Percentiles rank a stretch among this genome's conserved stretches.
These are phyloP conservation scores for Sinocyclocheilus maitianheensis DNA, from an alignment of 2,113 vertebrate species.

Conservation along the genomic window DNA sequence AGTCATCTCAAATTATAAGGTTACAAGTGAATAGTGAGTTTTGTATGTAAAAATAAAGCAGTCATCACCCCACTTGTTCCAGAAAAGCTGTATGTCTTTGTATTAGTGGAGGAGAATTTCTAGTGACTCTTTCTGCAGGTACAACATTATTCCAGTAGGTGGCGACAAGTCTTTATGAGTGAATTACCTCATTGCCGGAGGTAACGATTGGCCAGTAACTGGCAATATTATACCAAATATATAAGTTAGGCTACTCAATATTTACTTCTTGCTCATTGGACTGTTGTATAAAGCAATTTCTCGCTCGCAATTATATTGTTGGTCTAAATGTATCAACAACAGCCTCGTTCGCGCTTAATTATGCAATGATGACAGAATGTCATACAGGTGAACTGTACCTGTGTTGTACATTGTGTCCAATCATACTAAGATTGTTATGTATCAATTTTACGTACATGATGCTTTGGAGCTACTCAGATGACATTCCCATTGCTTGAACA, in stretches of 20 bases:
- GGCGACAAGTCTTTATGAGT: background rate
- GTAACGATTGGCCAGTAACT: no score
- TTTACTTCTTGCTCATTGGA: no score
- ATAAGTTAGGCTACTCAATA: background rate
- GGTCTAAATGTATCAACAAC: no score
- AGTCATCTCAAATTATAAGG: background rate
- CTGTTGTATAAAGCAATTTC: no score
- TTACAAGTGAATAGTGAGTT: background rate
- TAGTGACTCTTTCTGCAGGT: background rate
- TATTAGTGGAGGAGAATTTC: background rate
- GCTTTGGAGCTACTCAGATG: slow-evolving; percentile 46
- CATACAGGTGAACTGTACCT: no score
- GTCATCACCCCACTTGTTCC: background rate
- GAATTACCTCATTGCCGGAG: background rate
- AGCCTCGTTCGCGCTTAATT: no score
- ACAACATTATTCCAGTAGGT: background rate
- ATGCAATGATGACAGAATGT: no score
- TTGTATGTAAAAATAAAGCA: background rate
- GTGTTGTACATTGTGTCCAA: background rate
- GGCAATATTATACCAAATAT: background rate
- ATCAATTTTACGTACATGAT: slow-evolving; percentile 11
- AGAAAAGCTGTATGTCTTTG: background rate
- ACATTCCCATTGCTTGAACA: slow-evolving; percentile 50
- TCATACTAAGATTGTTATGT: background rate
- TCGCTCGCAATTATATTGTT: no score